Conservation (phyloP, 2,888 invertebrate species). For the Ditula angustiorana region DNA sequence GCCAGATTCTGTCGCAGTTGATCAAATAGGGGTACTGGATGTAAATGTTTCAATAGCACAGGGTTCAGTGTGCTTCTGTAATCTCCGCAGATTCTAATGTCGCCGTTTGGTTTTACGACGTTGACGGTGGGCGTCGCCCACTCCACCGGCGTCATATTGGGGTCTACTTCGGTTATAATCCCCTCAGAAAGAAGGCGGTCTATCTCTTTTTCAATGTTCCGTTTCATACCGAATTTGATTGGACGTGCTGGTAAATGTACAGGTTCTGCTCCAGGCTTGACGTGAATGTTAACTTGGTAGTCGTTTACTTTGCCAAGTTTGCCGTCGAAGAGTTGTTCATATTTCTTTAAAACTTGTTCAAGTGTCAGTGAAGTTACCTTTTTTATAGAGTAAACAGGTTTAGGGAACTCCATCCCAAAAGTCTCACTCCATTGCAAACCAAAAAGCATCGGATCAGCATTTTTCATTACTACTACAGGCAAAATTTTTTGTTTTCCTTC, state of each 20-base stretch:
- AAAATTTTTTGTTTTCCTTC: slow-evolving; percentile 17
- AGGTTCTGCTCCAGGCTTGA: not conserved
- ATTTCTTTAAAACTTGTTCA: slow-evolving; percentile 14
- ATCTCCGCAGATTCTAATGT: slow-evolving; percentile 31
- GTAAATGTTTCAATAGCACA: slow-evolving; percentile 22
- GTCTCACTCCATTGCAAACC: slow-evolving; percentile 35
- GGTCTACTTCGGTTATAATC: slow-evolving; percentile 14
- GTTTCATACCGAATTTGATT: slow-evolving; percentile 16
- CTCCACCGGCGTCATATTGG: slow-evolving; percentile 15
- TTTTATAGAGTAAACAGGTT: slow-evolving; percentile 30
- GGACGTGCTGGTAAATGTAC: not conserved
- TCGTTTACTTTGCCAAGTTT: slow-evolving; percentile 31
- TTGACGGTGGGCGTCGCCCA: slow-evolving; percentile 25
- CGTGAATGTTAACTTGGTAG: slow-evolving; percentile 20
- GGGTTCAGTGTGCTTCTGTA: slow-evolving; percentile 29
- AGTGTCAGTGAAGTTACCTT: not conserved
- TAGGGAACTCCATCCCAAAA: slow-evolving; percentile 33
- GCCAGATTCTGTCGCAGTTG: slow-evolving; percentile 29
- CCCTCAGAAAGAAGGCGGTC: not conserved
- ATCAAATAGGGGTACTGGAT: slow-evolving; percentile 38
- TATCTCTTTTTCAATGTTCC: slow-evolving; percentile 31
- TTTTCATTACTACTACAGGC: slow-evolving; percentile 31
- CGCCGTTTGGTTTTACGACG: slow-evolving; percentile 14
- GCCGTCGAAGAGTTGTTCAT: slow-evolving; percentile 23
- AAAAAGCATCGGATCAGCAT: slow-evolving; percentile 34